Base-by-base conservation (phyloP, 2,113 vertebrate species). In the Lutjanus erythropterus region DNA sequence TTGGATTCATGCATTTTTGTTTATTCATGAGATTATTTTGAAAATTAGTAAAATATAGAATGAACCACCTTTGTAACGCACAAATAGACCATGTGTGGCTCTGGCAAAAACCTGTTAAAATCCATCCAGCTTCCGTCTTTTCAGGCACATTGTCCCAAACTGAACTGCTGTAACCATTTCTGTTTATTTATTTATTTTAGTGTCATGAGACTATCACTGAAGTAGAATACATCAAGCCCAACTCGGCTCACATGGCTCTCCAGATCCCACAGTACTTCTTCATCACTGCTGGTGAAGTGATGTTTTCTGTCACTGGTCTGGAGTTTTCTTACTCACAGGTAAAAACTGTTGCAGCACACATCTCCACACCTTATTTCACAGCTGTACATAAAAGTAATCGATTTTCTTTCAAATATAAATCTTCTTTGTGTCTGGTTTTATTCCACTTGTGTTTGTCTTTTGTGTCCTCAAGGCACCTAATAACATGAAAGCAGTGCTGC, bases 251-350 rank as follows among this genome's bases (percentile, higher is more conserved):
- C 85, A 97, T 99, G 94, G 96, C 96, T 16, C 96, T 97, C 78
- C 98, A 99, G 90, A 96, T 99, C 71, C 98, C 98, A 0, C 98
- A 99, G 92, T 99, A 99, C 86, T 97, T 99, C 90, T 94, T 99
- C 46, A 93, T 99, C 1, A 98, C 98, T 0, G 94, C 91, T 37
- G 98, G 93, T 21, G 98, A 99, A 88, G 96, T 99, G 55, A 94
- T 98, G 78, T 99, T 97, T 92, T 99, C 98, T 2, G 93, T 99
- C 66, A 99, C 98, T 1, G 98, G 97, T n/a, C 73, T 99, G 84
- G 96, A 96, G 81, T 99, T 98, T 91, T 98, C 98, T 2, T 99
- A 99, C 65, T 97, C 97, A 37, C 98, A 99, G 97, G 98, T 99
- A 94, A 25, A 85, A n/a, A 50, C 10, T 65, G 15, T 15, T 35